Percentiles rank a stretch among this genome's conserved stretches.
phyloP scores from a whole-genome alignment of 2,797 vertebrate species.

The Fringilla coelebs region DNA sequence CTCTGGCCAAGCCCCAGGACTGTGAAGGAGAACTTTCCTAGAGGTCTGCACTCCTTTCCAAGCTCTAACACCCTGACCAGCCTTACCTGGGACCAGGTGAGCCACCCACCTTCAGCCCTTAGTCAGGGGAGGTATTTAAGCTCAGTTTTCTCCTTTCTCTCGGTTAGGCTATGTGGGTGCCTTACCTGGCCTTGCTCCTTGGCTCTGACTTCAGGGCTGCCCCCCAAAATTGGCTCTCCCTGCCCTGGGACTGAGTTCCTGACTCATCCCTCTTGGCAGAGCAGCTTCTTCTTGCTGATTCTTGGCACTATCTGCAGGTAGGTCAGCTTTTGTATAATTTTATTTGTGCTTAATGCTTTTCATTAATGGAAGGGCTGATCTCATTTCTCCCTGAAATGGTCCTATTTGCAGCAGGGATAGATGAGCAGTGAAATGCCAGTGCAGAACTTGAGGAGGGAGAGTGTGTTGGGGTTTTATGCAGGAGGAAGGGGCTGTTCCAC shows the following conservation, averaged over 20 bases:
- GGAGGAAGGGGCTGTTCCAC: not conserved
- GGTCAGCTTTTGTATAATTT: not conserved
- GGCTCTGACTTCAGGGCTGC: not conserved
- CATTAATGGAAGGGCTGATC: not conserved
- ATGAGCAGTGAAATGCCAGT: not conserved
- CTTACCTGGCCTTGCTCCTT: rapidly evolving
- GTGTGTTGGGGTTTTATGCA: not conserved
- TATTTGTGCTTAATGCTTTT: not conserved
- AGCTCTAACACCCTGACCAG: not conserved
- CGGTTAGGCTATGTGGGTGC: not conserved
- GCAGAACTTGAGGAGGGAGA: not conserved
- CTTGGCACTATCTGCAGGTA: not conserved
- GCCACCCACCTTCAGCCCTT: not conserved
- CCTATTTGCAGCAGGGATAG: not conserved
- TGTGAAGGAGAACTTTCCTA: not conserved
- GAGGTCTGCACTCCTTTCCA: not conserved
- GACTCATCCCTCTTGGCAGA: not conserved
- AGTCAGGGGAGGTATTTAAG: not conserved
- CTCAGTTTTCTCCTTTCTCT: rapidly evolving
- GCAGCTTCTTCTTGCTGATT: not conserved
- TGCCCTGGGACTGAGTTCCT: not conserved
- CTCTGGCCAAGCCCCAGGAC: not conserved
- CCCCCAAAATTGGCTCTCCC: rapidly evolving
- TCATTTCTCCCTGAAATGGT: not conserved
- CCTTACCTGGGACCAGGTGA: not conserved